Conservation (phyloP, 1,140 invertebrate species). For the Galendromus occidentalis region DNA sequence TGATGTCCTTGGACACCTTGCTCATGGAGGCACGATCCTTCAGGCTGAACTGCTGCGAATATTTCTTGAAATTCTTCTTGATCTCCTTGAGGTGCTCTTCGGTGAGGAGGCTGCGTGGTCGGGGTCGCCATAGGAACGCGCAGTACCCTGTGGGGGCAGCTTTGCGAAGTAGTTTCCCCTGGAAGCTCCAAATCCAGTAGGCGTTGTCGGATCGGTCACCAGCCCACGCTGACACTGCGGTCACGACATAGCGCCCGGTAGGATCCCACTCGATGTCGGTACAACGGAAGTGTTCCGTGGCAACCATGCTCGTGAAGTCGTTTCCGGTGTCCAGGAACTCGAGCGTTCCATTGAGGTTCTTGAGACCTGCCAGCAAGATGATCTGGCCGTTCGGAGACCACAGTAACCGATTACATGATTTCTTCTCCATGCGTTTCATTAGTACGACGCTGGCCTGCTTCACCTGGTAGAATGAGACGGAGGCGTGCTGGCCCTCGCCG, state of each 20-base stretch:
- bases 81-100: conserved; percentile 52
- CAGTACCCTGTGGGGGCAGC: conserved; percentile 77
- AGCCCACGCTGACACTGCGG: conserved; percentile 82
- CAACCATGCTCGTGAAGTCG: conserved; percentile 81
- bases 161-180: conserved; percentile 53
- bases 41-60: conserved; percentile 81
- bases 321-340: conserved; percentile 79
- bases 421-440: conserved; percentile 44
- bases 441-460: not conserved
- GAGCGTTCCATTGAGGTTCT: conserved; percentile 59
- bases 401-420: conserved; percentile 77
- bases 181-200: conserved; percentile 96
- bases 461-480: conserved; percentile 79
- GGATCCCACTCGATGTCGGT: conserved; percentile 98
- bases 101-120: conserved; percentile 61
- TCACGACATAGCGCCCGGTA: conserved; percentile 88
- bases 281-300: conserved; percentile 75
- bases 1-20: conserved; percentile 85
- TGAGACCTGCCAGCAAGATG: conserved; percentile 67
- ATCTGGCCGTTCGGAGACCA: conserved; percentile 93
- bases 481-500: conserved; percentile 58
- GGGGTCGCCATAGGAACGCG: conserved; percentile 85
- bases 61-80: conserved; percentile 94
- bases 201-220: conserved; percentile 54
- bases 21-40: conserved; percentile 81